Base-by-base conservation (phyloP, 1,140 invertebrate genomes). In the Drosophila fuyamai region DNA sequence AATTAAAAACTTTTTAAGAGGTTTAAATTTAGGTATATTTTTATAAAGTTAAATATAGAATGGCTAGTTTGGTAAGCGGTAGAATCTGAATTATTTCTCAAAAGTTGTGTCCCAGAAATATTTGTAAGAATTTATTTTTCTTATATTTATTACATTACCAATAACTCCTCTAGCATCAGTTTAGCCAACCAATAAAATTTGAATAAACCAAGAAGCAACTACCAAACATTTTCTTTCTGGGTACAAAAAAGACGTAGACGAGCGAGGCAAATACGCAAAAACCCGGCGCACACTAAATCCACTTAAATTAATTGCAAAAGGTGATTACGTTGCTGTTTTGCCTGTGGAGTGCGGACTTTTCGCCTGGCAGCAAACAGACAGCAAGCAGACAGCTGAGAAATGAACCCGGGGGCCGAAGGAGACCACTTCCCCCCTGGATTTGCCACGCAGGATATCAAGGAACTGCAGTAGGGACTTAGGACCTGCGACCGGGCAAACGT, bases 301-400 rank as follows among this genome's bases (percentile, higher is more conserved):
- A 91, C 84, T 91, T 91, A 91, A 91, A 91, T 91, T 91, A 91
- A 91, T 91, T 91, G 89, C 89, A 85, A 91, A 91, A 91, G 89
- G 89, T 91, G 89, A 91, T 91, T 91, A 91, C 89, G 89, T 89
- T 89, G 84, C 84, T 81, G 80, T 89, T 89, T 84, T 89, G 80
- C 84, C 83, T 79, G 83, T 76, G 66, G 61, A 59, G 47, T 59
- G 54, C 53, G 70, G 70, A 76, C 60, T 76, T 76, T 76, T 66
- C 58, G 68, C 74, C 75, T 70, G 84, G 59, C 73, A 68, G 76
- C 80, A 73, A 82, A 83, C 79, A 81, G 75, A 81, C 79, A 81
- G 79, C 63, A 55, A 70, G 72, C 78, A 85, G 81, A 85, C 83
- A 86, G 83, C 66, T 88, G 83, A 86, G 83, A 86, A 86, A 86